These are phyloP conservation scores for Penaeus monodon DNA, from an alignment of 2,888 invertebrate genomes.

Conservation along the genomic window DNA sequence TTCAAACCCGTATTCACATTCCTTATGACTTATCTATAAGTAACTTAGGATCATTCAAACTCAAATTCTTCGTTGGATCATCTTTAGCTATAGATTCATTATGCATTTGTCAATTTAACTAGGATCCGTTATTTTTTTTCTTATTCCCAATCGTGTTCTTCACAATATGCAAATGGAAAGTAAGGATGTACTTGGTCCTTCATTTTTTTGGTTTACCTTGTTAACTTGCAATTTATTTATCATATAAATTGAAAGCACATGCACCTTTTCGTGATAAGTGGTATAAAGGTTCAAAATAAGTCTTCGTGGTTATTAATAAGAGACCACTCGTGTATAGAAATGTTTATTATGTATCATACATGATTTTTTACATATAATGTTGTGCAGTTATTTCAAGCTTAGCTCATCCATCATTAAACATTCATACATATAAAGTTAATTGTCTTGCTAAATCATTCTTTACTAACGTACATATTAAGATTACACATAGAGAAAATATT, in stretches of 20 bases:
- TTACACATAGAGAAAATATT: conserved; percentile 20
- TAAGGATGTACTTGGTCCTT: no score
- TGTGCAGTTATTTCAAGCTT: conserved; percentile 22
- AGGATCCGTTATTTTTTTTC: no score
- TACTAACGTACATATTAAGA: conserved; percentile 11
- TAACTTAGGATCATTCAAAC: no score
- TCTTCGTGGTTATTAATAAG: neutral
- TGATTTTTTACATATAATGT: conserved; percentile 24
- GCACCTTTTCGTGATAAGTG: neutral
- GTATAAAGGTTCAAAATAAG: neutral
- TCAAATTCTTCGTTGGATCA: neutral
- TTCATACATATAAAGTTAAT: conserved; percentile 29
- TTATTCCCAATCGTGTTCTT: no score
- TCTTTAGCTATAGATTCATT: neutral
- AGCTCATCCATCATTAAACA: conserved; percentile 8
- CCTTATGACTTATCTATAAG: no score
- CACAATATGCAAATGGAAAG: no score
- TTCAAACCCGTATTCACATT: no score
- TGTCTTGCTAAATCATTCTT: conserved; percentile 5
- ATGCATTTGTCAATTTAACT: no score
- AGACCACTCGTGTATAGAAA: conserved; percentile 1
- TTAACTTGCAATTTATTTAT: no score
- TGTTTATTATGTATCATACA: conserved; percentile 28
- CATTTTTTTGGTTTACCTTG: no score
- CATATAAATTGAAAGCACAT: no score